A percentile compares a stretch with the other conserved stretches of the same genome.
These are phyloP conservation scores for Brachionus manjavacas DNA, from an alignment of 1,140 invertebrate species.

Conservation along the genomic window DNA sequence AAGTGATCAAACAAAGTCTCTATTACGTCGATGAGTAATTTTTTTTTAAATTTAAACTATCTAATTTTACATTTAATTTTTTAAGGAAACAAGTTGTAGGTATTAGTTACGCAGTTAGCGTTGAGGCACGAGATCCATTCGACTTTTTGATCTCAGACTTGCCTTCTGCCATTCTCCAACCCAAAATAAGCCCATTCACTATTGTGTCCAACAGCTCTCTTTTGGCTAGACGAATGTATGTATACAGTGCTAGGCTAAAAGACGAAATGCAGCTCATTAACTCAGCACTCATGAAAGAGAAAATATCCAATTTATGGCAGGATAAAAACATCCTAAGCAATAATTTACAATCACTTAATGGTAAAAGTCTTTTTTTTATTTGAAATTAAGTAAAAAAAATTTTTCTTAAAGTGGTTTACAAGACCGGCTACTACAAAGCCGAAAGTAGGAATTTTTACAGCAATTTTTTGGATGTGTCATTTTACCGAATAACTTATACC, in stretches of 20 bases:
- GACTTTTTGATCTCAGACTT: background rate
- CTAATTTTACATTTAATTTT: background rate
- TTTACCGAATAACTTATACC: conserved; percentile 13
- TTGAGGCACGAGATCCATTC: background rate
- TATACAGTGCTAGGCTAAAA: background rate
- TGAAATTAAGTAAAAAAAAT: background rate
- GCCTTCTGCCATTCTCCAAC: background rate
- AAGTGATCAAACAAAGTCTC: background rate
- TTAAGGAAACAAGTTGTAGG: background rate
- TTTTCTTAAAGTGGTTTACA: background rate
- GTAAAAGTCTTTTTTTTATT: background rate
- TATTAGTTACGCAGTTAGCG: background rate
- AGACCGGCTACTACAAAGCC: background rate
- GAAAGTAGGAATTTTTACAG: conserved; percentile 15
- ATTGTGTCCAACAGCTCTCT: background rate
- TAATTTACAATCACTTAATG: background rate
- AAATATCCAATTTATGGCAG: conserved; percentile 12
- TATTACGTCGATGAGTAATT: background rate
- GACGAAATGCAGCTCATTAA: background rate
- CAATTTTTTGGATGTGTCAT: conserved; percentile 16
- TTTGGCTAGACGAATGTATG: conserved; percentile 15
- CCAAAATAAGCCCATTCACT: background rate
- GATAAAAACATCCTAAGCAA: background rate
- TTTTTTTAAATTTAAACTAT: background rate
- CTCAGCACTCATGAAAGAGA: background rate